These are phyloP conservation scores for Heteromurus nitidus DNA, from an alignment of 2,888 invertebrate genomes.

Conservation along the genomic window DNA sequence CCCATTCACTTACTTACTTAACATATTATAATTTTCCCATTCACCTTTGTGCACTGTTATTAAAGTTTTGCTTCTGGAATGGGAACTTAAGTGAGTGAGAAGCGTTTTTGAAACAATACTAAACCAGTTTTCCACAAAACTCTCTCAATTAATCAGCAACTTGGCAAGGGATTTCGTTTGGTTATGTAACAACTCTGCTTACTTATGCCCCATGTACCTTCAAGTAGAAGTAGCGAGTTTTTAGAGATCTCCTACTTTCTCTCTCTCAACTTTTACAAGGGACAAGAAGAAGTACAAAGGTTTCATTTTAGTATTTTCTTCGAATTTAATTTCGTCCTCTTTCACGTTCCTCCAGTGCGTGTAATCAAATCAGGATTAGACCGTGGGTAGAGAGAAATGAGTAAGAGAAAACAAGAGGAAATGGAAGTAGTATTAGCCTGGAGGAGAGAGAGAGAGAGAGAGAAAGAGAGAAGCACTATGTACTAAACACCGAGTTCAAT, in stretches of 20 bases:
- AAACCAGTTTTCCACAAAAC: constrained; percentile 16
- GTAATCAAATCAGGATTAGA: constrained; percentile 64
- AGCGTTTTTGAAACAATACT: too few species aligned
- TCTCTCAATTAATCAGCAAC: constrained; percentile 40
- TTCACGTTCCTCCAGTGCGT: constrained; percentile 27
- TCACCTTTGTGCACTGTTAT: not conserved
- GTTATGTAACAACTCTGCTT: not conserved
- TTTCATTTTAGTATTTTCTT: constrained; percentile 54
- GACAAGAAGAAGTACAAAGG: constrained; percentile 36
- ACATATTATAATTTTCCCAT: not conserved
- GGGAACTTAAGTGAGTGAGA: too few species aligned
- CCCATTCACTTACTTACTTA: not conserved
- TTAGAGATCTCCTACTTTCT: too few species aligned
- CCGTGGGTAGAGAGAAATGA: too few species aligned
- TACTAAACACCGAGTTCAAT: not conserved
- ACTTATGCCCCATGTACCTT: too few species aligned
- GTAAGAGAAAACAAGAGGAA: constrained; percentile 16
- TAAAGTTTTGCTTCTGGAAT: not conserved
- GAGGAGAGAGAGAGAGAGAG: not conserved
- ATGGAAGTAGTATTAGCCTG: constrained; percentile 38
- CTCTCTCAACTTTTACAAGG: too few species aligned
- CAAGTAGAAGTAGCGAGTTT: not conserved
- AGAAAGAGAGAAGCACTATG: not conserved
- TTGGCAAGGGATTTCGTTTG: not conserved
- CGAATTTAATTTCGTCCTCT: constrained; percentile 58